Base-by-base conservation (phyloP, 1,140 invertebrate genomes). In the Yoshiicerus persimilis region DNA sequence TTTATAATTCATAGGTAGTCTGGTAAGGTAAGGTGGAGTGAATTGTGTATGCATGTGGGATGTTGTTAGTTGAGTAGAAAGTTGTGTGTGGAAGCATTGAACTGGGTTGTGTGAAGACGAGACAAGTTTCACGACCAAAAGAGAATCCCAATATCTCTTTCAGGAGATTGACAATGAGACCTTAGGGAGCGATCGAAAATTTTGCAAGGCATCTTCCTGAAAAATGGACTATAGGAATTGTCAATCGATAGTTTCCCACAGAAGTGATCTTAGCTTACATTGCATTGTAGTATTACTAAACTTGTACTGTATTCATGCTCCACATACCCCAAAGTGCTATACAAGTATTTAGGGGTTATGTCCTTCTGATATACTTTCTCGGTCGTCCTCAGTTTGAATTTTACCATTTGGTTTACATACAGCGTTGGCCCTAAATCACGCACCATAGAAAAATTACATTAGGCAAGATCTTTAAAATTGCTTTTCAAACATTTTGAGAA, bases 101-200 rank as follows among this genome's bases (percentile, higher is more conserved):
- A 84, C 83, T 80, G 39, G 47, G 66, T 30, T 27, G 62, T 41
- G 39, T 87, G 86, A 87, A 87, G 56, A 83, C 30, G 38, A 87
- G 80, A 41, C 25, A 30, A 20, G 16, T 87, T 87, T 83, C 86
- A 87, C 25, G 25, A 36, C 75, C 47, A 84, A 38, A 41, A 13
- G 34, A 41, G 75, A 80, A 80, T 80, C 75, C 87, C 84, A 86
- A 88, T 88, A 88, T 86, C 88, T 87, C 88, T 89, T 86, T 89
- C 88, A 32, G 84, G 47, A 87, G 70, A 87, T 84, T 89, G 89
- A 89, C 89, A 89, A 89, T 88, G 89, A 88, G 87, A 87, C 89
- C 87, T 64, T 47, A 23, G 89, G 87, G 89, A 89, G n/a, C 89
- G 87, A 89, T 89, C 70, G 89, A 89, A 88, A 88, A 86, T 88